Evolutionary conservation across 2,888 invertebrate genomes (phyloP).

Genomic region (Melanophora roralis): DNA sequence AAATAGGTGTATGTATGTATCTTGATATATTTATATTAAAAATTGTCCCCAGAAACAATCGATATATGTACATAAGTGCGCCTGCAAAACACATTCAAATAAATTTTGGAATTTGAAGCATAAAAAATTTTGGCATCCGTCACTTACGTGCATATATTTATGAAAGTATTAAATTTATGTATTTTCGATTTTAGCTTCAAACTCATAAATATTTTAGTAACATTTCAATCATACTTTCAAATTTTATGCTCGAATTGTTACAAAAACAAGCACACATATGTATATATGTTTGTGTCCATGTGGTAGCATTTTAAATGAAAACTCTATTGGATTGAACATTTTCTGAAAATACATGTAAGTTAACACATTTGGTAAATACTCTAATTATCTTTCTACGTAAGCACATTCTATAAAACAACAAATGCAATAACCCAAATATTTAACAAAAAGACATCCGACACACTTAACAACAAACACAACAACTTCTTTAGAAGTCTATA

Average conservation of each 20-base stretch:
- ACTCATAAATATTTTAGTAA: conserved; percentile 60
- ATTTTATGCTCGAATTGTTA: conserved; percentile 54
- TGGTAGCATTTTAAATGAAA: conserved; percentile 36
- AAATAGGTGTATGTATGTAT: no score
- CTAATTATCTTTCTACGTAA: no score
- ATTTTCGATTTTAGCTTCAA: conserved; percentile 25
- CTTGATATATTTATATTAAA: no score
- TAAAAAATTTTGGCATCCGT: conserved; percentile 24
- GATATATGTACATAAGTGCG: no score
- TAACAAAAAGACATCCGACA: no score
- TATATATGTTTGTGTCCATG: neutral
- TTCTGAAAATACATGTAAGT: neutral
- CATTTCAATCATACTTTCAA: conserved; percentile 62
- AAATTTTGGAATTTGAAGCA: conserved; percentile 35
- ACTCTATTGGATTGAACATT: conserved; percentile 47
- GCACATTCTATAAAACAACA: no score
- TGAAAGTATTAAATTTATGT: neutral
- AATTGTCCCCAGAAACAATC: no score
- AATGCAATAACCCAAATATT: no score
- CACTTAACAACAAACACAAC: no score
- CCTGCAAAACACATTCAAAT: conserved; percentile 9
- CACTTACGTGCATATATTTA: neutral
- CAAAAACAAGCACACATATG: neutral
- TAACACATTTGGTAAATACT: no score
- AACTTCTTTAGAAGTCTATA: no score